Conservation (phyloP, 2,113 vertebrate species). For the Manacus vitellinus region DNA sequence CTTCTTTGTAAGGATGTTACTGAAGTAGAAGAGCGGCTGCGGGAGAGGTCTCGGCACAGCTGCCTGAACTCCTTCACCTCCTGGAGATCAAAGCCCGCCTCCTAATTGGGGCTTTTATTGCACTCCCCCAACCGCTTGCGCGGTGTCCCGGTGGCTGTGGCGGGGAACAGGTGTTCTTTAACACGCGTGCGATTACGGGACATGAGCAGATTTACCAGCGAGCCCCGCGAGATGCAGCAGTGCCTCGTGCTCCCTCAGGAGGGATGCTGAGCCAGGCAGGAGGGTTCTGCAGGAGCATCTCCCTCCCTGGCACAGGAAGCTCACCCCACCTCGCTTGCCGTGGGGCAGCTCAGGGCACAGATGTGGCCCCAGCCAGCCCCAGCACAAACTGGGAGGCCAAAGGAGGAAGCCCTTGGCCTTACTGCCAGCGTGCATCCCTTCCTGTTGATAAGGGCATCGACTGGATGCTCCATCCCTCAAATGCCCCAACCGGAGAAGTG, state of each 20-base stretch:
- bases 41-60: conserved; percentile 17
- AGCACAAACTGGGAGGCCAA: background rate
- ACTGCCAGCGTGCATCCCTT: background rate
- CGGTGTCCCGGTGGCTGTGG: background rate
- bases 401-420: background rate
- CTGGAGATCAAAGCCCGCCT: background rate
- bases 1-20: conserved; percentile 12
- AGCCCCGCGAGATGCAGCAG: background rate
- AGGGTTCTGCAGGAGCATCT: background rate
- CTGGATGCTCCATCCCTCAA: background rate
- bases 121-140: background rate
- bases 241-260: background rate
- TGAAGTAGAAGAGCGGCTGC: background rate
- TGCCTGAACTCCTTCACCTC: conserved; percentile 36
- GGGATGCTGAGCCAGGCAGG: background rate
- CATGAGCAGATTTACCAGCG: background rate
- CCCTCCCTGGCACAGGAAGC: background rate
- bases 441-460: background rate
- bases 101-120: background rate
- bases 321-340: background rate
- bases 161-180: background rate
- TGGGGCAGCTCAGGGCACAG: background rate
- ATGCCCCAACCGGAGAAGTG: background rate
- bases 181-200: background rate
- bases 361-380: background rate